A percentile compares a stretch with the other conserved stretches of the same genome.
Conservation (phyloP, 37 sponge, comb jelly and placozoan genomes). For the Beroe forskalii region DNA sequence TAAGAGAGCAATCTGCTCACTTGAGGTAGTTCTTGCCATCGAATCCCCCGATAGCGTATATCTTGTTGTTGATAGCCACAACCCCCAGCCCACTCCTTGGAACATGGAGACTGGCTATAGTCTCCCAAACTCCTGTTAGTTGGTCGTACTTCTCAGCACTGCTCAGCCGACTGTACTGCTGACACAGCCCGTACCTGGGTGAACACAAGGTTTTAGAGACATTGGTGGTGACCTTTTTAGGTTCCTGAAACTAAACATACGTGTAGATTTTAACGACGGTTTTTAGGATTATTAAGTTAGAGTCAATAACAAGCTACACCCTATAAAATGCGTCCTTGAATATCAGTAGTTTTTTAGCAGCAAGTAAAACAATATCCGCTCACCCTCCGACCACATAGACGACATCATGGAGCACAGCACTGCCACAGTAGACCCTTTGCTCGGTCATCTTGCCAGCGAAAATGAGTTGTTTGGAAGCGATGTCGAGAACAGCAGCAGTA, state of each 20-base stretch:
- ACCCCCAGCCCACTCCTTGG: slow-evolving; percentile 50
- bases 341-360: too few relatives aligned
- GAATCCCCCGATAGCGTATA: slow-evolving; percentile 61
- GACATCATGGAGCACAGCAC: slow-evolving; percentile 24
- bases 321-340: too few relatives aligned
- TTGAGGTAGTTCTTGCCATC: slow-evolving; percentile 50
- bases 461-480: slow-evolving; percentile 41
- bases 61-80: background rate
- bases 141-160: slow-evolving; percentile 64
- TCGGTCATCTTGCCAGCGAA: slow-evolving; percentile 26
- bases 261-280: background rate
- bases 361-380: too few relatives aligned
- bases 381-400: slow-evolving; percentile 64
- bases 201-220: background rate
- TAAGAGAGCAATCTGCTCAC: too few relatives aligned
- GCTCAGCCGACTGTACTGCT: background rate
- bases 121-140: slow-evolving; percentile 38
- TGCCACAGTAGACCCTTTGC: slow-evolving; percentile 39
- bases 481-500: slow-evolving; percentile 53
- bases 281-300: too few relatives aligned
- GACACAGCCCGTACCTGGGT: slow-evolving; percentile 14
- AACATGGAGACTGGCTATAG: background rate
- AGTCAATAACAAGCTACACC: too few relatives aligned
- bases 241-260: background rate
- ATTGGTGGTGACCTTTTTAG: too few relatives aligned